Base-by-base conservation (phyloP, 1,140 invertebrate species). In the Drosophila rufa region DNA sequence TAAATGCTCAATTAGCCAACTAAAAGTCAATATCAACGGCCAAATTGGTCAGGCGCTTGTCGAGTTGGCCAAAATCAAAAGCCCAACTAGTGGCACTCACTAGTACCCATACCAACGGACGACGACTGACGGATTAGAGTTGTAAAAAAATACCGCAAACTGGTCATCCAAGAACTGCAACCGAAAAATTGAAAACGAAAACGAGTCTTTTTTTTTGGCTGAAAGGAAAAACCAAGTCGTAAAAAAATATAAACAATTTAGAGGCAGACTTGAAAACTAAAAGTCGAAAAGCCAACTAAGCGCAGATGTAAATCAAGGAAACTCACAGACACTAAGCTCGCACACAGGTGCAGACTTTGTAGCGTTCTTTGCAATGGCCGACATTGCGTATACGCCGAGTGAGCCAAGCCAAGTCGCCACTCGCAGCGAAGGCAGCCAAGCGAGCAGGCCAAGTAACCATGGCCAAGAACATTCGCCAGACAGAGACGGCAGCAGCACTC, bases 1-100 rank as follows among this genome's bases (percentile, higher is more conserved):
- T 68, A 64, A 83, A 74, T 47, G 68, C 77, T 55, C 70, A 90
- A 90, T 89, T 87, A 89, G 74, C 58, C 30, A 70, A 73, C 67
- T 75, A 81, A 89, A 90, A 89, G 85, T 90, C 85, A 89, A 89
- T 82, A 89, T 90, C 85, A 89, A 89, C 84, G 25, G 43, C 80
- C 74, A 84, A 84, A 84, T 80, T 83, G 84, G 80, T 38, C 48
- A 36, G 43, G 38, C 30, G 65, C 51, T 43, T 82, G 60, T 67
- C 76, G 42, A 50, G 22, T 58, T 80, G 55, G 43, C 60, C 56
- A 79, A 82, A 78, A 82, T 66, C 50, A 69, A 86, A 65, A 80
- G 53, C 48, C 57, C 65, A 80, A 79, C 64, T 51, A 81, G 81
- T 71, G 76, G 75, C 57, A 45, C 33, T 33, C 22, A 25, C 22